Evolutionary conservation across 2,888 invertebrate genomes (phyloP).

Genomic region (Chloroclysta siterata): DNA sequence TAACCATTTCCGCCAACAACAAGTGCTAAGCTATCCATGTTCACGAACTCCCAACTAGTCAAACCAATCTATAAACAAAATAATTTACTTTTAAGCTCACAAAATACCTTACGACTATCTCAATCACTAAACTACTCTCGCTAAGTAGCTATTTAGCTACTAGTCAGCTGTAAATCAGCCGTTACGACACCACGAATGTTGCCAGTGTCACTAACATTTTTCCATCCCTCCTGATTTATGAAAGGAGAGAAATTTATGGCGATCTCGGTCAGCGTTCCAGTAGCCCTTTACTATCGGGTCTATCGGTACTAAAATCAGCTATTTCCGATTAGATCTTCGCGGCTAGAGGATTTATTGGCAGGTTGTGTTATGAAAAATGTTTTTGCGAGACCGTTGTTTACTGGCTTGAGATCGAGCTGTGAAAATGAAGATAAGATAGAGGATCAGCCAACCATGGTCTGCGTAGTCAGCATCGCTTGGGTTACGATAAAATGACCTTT

Average conservation of each 20-base stretch:
- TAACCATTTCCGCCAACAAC: too few species aligned
- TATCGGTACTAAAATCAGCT: slow-evolving; percentile 51
- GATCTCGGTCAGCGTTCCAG: slow-evolving; percentile 53
- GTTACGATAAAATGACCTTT: too few species aligned
- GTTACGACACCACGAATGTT: slow-evolving; percentile 53
- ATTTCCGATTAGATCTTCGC: slow-evolving; percentile 47
- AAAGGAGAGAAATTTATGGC: slow-evolving; percentile 56
- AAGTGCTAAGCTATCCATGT: too few species aligned
- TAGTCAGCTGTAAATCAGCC: slow-evolving; percentile 31
- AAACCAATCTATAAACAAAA: too few species aligned
- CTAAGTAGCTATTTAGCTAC: slow-evolving; percentile 31
- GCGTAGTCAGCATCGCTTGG: too few species aligned
- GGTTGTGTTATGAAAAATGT: slow-evolving; percentile 42
- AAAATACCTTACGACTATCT: slow-evolving; percentile 1
- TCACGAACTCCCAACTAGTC: too few species aligned
- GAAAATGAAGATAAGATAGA: slow-evolving; percentile 11
- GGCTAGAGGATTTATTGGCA: slow-evolving; percentile 42
- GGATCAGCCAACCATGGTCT: not conserved
- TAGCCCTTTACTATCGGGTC: slow-evolving; percentile 46
- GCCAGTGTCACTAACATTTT: slow-evolving; percentile 52
- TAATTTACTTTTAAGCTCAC: not conserved
- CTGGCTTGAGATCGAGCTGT: slow-evolving; percentile 10
- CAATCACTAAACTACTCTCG: slow-evolving; percentile 26
- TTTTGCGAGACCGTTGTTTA: slow-evolving; percentile 33
- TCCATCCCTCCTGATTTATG: slow-evolving; percentile 58